Percentiles rank a stretch among this genome's conserved stretches.
Conservation (phyloP, 2,113 vertebrate genomes). For the Upupa epops region DNA sequence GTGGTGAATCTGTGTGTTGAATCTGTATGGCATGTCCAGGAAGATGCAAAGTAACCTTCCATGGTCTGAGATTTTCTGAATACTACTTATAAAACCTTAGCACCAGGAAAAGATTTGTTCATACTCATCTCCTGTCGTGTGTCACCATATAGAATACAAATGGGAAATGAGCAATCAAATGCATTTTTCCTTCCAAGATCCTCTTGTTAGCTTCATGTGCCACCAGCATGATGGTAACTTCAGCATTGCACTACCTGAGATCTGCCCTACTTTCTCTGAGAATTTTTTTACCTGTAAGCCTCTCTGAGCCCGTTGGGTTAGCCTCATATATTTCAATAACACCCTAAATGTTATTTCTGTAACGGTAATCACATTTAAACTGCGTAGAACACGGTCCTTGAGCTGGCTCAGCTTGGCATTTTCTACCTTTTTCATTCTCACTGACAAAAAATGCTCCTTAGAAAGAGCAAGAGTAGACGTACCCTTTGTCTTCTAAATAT, state of each 20-base stretch:
- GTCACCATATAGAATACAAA: neutral
- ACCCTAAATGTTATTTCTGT: neutral
- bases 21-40: neutral
- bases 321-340: neutral
- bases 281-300: neutral
- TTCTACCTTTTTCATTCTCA: neutral
- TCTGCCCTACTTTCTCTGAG: neutral
- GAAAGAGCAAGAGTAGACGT: neutral
- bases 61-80: neutral
- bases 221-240: neutral
- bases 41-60: neutral
- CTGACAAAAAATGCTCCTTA: neutral
- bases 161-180: neutral
- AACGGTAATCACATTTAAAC: neutral
- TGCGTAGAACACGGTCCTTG: neutral
- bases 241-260: neutral
- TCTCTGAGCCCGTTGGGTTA: neutral
- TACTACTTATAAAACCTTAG: neutral
- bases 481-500: constrained; percentile 56
- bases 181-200: neutral
- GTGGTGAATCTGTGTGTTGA: neutral
- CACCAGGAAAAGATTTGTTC: neutral
- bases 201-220: neutral
- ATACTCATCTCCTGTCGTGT: neutral
- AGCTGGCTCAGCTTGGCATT: neutral